A percentile compares a stretch with the other conserved stretches of the same genome.
phyloP scores from a whole-genome alignment of 1,140 invertebrate genomes.

The Orussus abietinus region DNA sequence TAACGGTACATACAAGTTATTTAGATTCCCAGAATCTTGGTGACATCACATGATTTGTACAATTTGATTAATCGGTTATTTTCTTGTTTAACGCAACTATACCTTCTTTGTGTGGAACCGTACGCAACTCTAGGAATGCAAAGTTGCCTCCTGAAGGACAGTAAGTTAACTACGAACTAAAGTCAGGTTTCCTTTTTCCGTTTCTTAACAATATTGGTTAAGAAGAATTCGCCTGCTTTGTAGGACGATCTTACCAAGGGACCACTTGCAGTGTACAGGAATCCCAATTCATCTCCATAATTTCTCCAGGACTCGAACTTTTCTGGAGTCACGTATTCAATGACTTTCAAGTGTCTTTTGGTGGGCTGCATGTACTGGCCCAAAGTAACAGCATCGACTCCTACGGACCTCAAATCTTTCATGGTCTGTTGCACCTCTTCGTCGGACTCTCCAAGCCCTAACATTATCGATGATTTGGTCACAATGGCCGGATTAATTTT shows the following conservation, averaged over 20 bases:
- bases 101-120: too few species aligned
- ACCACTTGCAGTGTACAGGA: slow-evolving; percentile 96
- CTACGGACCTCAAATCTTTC: slow-evolving; percentile 71
- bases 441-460: slow-evolving; percentile 95
- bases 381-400: slow-evolving; percentile 93
- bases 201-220: slow-evolving; percentile 73
- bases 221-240: slow-evolving; percentile 92
- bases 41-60: too few species aligned
- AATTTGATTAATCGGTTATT: too few species aligned
- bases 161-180: too few species aligned
- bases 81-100: too few species aligned
- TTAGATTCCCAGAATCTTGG: too few species aligned
- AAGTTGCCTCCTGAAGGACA: too few species aligned
- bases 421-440: slow-evolving; percentile 84
- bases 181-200: slow-evolving; percentile 28
- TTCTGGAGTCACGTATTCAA: slow-evolving; percentile 95
- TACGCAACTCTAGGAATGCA: too few species aligned
- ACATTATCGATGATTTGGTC: slow-evolving; percentile 98
- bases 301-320: slow-evolving; percentile 92
- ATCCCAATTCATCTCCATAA: slow-evolving; percentile 82
- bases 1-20: too few species aligned
- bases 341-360: slow-evolving; percentile 91
- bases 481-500: slow-evolving; percentile 73
- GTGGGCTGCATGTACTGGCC: slow-evolving; percentile 99
- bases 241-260: slow-evolving; percentile 96